phyloP scores from a whole-genome alignment of 2,888 invertebrate genomes.

The Halocaridina rubra region DNA sequence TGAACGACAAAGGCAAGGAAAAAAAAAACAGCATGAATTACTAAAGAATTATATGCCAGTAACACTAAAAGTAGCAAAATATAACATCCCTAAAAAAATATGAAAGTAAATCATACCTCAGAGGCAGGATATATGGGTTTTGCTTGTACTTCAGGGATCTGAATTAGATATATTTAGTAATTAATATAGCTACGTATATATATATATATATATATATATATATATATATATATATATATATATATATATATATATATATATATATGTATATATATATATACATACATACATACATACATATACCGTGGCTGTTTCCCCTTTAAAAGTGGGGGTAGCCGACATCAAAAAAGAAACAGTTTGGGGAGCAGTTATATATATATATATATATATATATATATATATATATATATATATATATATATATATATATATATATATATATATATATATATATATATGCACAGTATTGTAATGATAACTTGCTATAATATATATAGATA shows the following conservation, averaged over 20 bases:
- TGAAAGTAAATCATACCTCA: too few species aligned
- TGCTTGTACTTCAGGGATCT: too few species aligned
- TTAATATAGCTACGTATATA: neutral
- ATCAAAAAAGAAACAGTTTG: too few species aligned
- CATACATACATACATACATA: neutral
- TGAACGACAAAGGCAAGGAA: too few species aligned
- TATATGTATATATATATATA: neutral
- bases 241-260: neutral
- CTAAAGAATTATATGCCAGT: too few species aligned
- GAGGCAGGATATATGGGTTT: too few species aligned
- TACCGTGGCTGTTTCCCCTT: too few species aligned
- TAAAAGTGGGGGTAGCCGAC: too few species aligned
- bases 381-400: neutral
- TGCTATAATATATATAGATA: too few species aligned
- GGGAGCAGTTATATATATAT: neutral
- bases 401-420: neutral
- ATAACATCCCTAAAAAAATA: too few species aligned
- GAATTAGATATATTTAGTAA: neutral
- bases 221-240: neutral
- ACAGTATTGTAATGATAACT: neutral
- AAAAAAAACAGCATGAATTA: too few species aligned
- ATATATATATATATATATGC: neutral
- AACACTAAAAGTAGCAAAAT: too few species aligned
- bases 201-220: neutral
- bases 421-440: neutral